A percentile compares a stretch with the other conserved stretches of the same genome.
phyloP scores from a whole-genome alignment of 2,888 invertebrate species.

The Noctua fimbriata region DNA sequence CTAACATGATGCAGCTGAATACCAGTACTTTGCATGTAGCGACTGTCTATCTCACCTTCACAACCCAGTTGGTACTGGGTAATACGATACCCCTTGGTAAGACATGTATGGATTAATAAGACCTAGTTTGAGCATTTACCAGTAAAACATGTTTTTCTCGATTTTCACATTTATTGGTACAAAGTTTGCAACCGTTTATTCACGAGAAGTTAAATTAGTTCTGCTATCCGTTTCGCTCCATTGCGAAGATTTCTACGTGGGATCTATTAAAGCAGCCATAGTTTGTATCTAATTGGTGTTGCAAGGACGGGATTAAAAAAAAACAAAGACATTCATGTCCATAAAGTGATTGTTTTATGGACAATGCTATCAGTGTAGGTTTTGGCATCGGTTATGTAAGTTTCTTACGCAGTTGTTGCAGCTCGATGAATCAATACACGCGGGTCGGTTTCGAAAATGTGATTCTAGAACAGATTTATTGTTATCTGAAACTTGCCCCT shows the following conservation, averaged over 20 bases:
- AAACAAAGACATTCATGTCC: constrained; percentile 46
- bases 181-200: constrained; percentile 27
- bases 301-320: constrained; percentile 50
- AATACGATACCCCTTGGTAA: not conserved
- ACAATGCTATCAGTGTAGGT: constrained; percentile 51
- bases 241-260: constrained; percentile 39
- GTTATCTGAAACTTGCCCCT: constrained; percentile 24
- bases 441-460: constrained; percentile 57
- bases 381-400: constrained; percentile 53
- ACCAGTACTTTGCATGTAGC: not conserved
- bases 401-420: constrained; percentile 32
- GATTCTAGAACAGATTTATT: constrained; percentile 59
- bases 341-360: constrained; percentile 57
- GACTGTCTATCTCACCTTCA: not conserved
- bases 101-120: not conserved
- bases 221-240: constrained; percentile 34
- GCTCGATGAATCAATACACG: constrained; percentile 56
- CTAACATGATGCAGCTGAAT: not conserved
- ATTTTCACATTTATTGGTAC: constrained; percentile 16
- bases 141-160: not conserved
- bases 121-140: not conserved
- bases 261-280: constrained; percentile 40
- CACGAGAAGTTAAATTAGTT: constrained; percentile 53
- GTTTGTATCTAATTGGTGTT: constrained; percentile 48
- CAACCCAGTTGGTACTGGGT: not conserved